Base-by-base conservation (phyloP, 1,140 invertebrate species). In the Bombyx mandarina region DNA sequence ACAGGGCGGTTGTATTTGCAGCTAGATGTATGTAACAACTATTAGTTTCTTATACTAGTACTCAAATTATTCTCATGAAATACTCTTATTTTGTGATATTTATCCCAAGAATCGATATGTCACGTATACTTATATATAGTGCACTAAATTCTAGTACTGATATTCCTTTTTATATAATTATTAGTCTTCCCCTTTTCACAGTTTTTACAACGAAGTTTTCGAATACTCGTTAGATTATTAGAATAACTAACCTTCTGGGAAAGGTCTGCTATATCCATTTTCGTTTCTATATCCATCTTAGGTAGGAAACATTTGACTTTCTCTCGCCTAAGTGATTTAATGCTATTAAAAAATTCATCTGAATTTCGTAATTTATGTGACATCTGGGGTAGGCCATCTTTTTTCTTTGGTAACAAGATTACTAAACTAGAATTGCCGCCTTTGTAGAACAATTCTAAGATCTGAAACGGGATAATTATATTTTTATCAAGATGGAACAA, bases 331-430 rank as follows among this genome's bases (percentile, higher is more conserved):
- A 18, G 12, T 18, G 12, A 18, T 8, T 51, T 10, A 18, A 60
- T 43, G 18, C 43, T 56, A 9, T 57, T 50, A 8, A 48, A n/a
- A 8, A 60, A 50, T 53, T 46, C 43, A 10, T 54, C 45, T 7
- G 55, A 35, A 42, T 63, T 48, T 54, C 44, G 50, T 6, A 63
- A 46, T 54, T 57, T 54, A 5, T 57, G n/a, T 8, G 57, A 18
- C 44, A 63, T 42, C 7, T 45, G 3, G n/a, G n/a, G 1, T 43
- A 63, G 26, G 7, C 62, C 57, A 57, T 57, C 46, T 43, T 18
- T 18, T 18, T 18, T 18, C 12, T 18, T 18, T 18, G 12, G 12
- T 18, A 18, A 18, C 12, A 18, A 18, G 12, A 18, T 18, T 18
- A 18, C 12, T 18, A 18, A 18, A 18, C 12, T 18, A 18, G 12